Percentiles rank a stretch among this genome's conserved stretches.
Evolutionary conservation across 2,113 vertebrate species (phyloP).

Genomic region (Ptilonorhynchus violaceus): DNA sequence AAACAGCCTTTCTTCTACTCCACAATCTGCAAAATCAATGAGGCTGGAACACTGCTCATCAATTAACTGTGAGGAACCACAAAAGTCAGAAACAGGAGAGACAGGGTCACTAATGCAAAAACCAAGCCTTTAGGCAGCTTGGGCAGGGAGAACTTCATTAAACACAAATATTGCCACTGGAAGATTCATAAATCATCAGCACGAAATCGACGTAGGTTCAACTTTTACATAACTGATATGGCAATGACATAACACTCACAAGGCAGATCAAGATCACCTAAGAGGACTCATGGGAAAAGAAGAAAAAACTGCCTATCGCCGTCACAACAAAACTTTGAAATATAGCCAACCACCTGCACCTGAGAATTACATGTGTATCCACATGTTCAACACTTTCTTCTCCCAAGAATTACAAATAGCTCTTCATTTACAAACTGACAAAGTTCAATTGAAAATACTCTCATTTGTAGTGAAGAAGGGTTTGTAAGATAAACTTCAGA

Average conservation of each 20-base stretch:
- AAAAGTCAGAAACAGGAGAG: rapidly evolving
- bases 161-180: background rate
- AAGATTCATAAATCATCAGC: background rate
- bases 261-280: background rate
- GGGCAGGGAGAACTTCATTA: background rate
- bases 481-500: background rate
- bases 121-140: background rate
- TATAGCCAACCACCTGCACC: background rate
- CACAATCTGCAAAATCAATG: background rate
- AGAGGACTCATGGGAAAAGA: background rate
- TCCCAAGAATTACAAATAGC: background rate
- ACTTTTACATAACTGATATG: background rate
- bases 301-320: background rate
- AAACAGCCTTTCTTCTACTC: background rate
- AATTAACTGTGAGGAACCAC: background rate
- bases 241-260: background rate
- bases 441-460: background rate
- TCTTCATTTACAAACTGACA: background rate
- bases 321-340: background rate
- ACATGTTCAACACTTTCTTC: background rate
- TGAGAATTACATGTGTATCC: background rate
- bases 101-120: background rate
- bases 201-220: background rate
- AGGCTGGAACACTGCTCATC: background rate
- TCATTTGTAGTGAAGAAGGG: background rate